phyloP scores from a whole-genome alignment of 2,888 invertebrate genomes.

The Papilio gigon region DNA sequence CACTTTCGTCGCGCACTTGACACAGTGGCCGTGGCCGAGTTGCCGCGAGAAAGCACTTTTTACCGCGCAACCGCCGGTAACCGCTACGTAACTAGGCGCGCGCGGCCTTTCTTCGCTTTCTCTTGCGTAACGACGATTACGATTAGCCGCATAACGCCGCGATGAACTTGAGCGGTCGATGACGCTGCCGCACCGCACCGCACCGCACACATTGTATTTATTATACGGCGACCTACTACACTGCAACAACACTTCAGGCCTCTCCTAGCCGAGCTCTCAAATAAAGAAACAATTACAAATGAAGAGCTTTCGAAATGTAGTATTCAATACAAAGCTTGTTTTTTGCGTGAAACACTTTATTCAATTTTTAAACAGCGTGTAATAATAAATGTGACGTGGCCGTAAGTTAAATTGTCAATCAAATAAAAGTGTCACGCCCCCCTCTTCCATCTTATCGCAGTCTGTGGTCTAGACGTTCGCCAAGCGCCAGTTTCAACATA shows the following conservation, averaged over 20 bases:
- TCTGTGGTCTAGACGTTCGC: constrained; percentile 55
- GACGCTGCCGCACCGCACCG: constrained; percentile 53
- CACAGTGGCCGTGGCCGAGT: constrained; percentile 82
- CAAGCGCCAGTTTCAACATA: constrained; percentile 54
- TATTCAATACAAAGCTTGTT: background rate
- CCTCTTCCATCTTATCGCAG: constrained; percentile 47
- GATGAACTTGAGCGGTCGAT: constrained; percentile 72
- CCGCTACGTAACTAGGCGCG: constrained; percentile 73
- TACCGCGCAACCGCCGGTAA: constrained; percentile 71
- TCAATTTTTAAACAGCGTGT: background rate
- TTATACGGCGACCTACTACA: constrained; percentile 22
- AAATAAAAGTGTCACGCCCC: constrained; percentile 43
- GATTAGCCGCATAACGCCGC: constrained; percentile 73
- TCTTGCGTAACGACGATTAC: constrained; percentile 76
- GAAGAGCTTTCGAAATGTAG: background rate
- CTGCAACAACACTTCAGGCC: background rate
- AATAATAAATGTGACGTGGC: background rate
- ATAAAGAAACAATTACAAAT: background rate
- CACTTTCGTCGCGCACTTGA: constrained; percentile 82
- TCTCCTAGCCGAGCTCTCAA: background rate
- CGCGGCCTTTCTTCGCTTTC: constrained; percentile 79
- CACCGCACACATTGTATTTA: constrained; percentile 46
- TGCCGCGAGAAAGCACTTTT: constrained; percentile 81
- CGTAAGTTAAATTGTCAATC: constrained; percentile 18
- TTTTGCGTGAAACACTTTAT: background rate